Conservation (phyloP, 2,113 vertebrate genomes). For the Hippocampus mohnikei region DNA sequence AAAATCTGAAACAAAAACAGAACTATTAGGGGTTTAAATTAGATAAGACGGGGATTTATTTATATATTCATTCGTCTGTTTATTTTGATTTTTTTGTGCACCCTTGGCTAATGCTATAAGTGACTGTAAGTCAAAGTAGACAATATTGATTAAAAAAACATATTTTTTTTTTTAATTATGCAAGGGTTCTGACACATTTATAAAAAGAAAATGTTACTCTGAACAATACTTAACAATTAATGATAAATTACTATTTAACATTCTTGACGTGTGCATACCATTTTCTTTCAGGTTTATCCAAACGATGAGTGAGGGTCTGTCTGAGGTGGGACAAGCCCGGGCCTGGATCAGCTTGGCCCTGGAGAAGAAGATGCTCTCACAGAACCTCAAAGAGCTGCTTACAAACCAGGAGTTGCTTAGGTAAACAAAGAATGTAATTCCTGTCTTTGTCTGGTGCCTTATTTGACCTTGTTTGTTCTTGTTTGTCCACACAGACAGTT, state of each 20-base stretch:
- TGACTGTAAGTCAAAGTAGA: too few species aligned
- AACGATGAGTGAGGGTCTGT: conserved; percentile 90
- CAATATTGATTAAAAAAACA: too few species aligned
- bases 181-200: too few species aligned
- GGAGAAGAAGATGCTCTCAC: conserved; percentile 96
- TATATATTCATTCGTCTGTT: too few species aligned
- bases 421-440: conserved; percentile 24
- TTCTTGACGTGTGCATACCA: background rate
- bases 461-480: background rate
- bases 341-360: conserved; percentile 94
- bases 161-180: too few species aligned
- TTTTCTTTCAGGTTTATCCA: conserved; percentile 83
- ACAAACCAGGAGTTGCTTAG: conserved; percentile 76
- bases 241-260: background rate
- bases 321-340: conserved; percentile 88
- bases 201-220: background rate
- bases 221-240: background rate
- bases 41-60: too few species aligned
- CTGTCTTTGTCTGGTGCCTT: background rate
- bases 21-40: too few species aligned
- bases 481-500: conserved; percentile 78
- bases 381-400: conserved; percentile 91
- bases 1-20: too few species aligned
- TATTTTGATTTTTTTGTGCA: too few species aligned
- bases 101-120: too few species aligned